Base-by-base conservation (phyloP, 30 jellyfish, hydroid and myxozoan genomes). In the Aurelia aurita complex sp. Pacific region DNA sequence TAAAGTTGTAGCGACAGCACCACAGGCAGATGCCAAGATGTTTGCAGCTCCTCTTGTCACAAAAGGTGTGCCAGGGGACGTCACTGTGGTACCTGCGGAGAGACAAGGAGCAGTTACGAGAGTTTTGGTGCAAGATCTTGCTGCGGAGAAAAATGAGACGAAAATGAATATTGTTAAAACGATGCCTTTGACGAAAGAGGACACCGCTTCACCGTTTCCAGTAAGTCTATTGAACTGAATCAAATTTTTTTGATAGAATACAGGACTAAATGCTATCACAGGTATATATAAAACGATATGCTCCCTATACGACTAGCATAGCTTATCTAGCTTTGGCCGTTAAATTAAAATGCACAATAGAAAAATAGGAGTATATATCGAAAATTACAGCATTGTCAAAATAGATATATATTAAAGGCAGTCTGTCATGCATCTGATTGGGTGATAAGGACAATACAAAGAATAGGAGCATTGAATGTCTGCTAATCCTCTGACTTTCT, bases 11-110 rank as follows among this genome's bases (percentile, higher is more conserved):
- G 69, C 80, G 19, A 46, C 57, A 46, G 81, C 88, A 15, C 90
- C 85, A n/a, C 67, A 69, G n/a, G 67, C 61, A 35, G 85, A 80
- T n/a, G 74, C 81, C 53, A 79, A 89, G 65, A 89, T 80, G 92
- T 69, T 69, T 59, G 73, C 79, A 1, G 82, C 92, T n/a, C 88
- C 89, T 14, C 17, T 71, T 23, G 16, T 60, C 8, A 63, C 67
- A 35, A 63, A 63, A 35, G 93, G 76, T 9, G 71, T 33, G 7
- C 87, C 86, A 33, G 96, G 86, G 40, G 96, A 76, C 51, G 78
- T 63, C 19, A 72, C 90, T 2, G 81, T 72, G n/a, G 90, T 55
- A n/a, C 87, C 87, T 33, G 96, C 89, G 8, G 96, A 87, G 77
- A 74, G 76, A 61, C 83, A 77, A 43, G 87, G 51, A 36, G 87